Evolutionary conservation across 1,140 invertebrate species (phyloP).

Genomic region (Ostrea denselamellosa): DNA sequence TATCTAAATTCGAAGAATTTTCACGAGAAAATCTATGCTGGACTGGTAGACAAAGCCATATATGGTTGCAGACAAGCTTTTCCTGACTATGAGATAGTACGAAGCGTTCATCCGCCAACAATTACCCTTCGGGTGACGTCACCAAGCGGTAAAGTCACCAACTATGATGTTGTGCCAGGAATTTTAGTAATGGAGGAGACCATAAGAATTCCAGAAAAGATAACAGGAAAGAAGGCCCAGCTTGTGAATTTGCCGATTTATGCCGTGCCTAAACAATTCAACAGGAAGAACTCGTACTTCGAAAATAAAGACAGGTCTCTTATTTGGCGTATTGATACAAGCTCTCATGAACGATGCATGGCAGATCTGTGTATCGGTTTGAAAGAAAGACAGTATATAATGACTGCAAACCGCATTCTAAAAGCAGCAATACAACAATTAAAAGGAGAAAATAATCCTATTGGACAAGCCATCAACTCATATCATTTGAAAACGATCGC

Average conservation of each 20-base stretch:
- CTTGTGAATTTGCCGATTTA: not conserved
- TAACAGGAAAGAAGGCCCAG: not conserved
- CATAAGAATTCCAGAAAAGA: not conserved
- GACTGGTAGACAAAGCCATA: not conserved
- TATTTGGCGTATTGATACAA: slow-evolving; percentile 30
- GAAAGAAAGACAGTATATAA: slow-evolving; percentile 35
- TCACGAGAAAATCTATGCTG: not conserved
- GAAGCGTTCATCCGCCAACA: not conserved
- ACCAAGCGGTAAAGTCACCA: not conserved
- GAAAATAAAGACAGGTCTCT: not conserved
- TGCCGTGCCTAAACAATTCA: not conserved
- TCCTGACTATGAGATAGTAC: not conserved
- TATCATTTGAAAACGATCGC: slow-evolving; percentile 45
- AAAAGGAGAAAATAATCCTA: not conserved
- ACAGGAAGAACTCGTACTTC: not conserved
- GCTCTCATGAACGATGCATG: slow-evolving; percentile 39
- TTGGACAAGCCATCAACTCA: not conserved
- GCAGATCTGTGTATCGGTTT: slow-evolving; percentile 20
- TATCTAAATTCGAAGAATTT: slow-evolving; percentile 36
- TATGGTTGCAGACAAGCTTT: not conserved
- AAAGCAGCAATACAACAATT: not conserved
- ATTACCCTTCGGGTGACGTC: not conserved
- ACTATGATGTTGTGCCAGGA: not conserved
- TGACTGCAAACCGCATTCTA: slow-evolving; percentile 42
- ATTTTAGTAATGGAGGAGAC: not conserved